Evolutionary conservation across 2,797 vertebrate species (phyloP), one percentile per base, ranked within the genome.

Genomic region (Dallia pectoralis): DNA sequence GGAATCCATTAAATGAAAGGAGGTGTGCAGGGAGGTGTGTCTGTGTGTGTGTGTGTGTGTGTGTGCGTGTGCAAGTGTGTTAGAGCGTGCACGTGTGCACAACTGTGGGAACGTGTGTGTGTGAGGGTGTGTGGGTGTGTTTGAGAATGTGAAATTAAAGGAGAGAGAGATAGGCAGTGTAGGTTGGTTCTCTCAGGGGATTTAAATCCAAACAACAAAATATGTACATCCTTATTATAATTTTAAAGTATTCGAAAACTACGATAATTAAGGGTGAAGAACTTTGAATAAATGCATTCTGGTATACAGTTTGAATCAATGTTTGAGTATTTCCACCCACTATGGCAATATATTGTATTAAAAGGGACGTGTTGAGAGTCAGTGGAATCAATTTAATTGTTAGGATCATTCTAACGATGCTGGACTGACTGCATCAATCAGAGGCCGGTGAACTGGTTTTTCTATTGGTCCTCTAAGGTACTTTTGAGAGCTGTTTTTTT

Each of bases 381-480:
- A 44, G 36, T 36, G 64, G 32, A 67, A 64, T 29, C 62, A 48
- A 68, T 27, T 44, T 68, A 68, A 49, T 68, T 48, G 67, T 68
- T 68, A 25, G 25, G 14, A 44, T 49, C 16, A 14, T 29, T 68
- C 47, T 49, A 68, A 49, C 16, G 40, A 49, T 22, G 48, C 47
- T 25, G 14, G 67, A 68, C 67, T 29, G 62, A 47, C 67, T 48
- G 44, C 25, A 44, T 68, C 22, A 15, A 29, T 48, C 16, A 15
- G 25, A 68, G 66, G 14, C 22, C 29, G 44, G 67, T 27, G 25
- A 56, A 64, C 56, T 74, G n/a, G n/a, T 27, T 64, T 61, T 70
- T 30, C 44, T 29, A 18, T 64, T 19, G 29, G 22, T 71, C 22
- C 22, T 11, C 22, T 27, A 4, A 59, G 22, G 53, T 59, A 19